Conservation (phyloP, 2,113 vertebrate species). For the Strix aluco region DNA sequence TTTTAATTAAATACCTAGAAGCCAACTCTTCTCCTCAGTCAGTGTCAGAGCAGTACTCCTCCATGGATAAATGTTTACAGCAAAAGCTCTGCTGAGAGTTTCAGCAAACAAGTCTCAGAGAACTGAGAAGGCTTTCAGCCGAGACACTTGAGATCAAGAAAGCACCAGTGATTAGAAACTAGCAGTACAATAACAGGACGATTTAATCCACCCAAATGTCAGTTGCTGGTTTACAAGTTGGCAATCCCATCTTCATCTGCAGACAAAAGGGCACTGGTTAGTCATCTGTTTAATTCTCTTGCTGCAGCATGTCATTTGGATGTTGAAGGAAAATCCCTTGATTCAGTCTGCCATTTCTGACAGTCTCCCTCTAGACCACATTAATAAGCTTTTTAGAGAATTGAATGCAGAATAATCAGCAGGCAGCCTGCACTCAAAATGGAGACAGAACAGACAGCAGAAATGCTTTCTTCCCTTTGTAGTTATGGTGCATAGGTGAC, state of each 20-base stretch:
- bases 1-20: conserved; percentile 88
- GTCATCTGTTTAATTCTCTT: conserved; percentile 84
- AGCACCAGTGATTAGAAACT: conserved; percentile 74
- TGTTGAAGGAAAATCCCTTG: conserved; percentile 82
- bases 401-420: conserved; percentile 78
- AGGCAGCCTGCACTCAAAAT: conserved; percentile 72
- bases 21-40: conserved; percentile 72
- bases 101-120: conserved; percentile 76
- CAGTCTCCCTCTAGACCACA: conserved; percentile 81
- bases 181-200: conserved; percentile 69
- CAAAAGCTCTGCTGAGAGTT: conserved; percentile 71
- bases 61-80: conserved; percentile 81
- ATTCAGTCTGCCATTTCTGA: conserved; percentile 84
- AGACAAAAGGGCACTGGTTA: conserved; percentile 84
- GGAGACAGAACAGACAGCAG: conserved; percentile 59
- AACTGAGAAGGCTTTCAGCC: conserved; percentile 69
- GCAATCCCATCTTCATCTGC: conserved; percentile 78
- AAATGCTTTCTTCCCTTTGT: conserved; percentile 61
- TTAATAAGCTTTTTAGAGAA: conserved; percentile 82
- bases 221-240: conserved; percentile 78
- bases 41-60: conserved; percentile 73
- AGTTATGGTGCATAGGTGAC: conserved; percentile 37
- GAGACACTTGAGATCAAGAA: conserved; percentile 75
- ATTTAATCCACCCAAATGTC: conserved; percentile 85
- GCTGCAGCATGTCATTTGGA: conserved; percentile 80